Evolutionary conservation across 2,113 vertebrate species (phyloP), one percentile per base, ranked within the genome.

Genomic region (Neodontobutis hainanensis): DNA sequence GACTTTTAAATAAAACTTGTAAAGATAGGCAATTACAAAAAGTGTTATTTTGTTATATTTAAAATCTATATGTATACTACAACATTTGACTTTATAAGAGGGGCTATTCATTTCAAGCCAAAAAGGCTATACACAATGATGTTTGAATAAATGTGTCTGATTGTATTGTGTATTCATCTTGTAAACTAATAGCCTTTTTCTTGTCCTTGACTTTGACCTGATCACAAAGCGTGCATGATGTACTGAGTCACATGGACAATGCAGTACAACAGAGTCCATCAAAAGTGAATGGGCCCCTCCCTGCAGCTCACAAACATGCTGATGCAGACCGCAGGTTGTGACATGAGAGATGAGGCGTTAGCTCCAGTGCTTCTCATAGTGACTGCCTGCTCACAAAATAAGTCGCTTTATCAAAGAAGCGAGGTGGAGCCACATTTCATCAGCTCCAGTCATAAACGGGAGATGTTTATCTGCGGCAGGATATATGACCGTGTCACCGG

Each of bases 401-500:
- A 75, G 70, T 65, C 19, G 48, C 69, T 75, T 80, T 71, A 84
- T 79, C 75, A 65, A 53, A 67, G 63, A 27, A 46, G 14, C n/a
- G 63, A 72, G 68, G 32, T 32, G 43, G 61, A 51, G 65, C 57
- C 34, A 27, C 50, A 19, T 73, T 81, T 77, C 68, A 82, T 61
- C 73, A 61, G 63, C 68, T 40, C 32, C 11, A 50, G 73, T 75
- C 68, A 63, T 71, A 68, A 16, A 65, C 68, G 36, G 35, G 42
- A 75, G 75, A 81, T 83, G 79, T 80, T 80, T 82, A 86, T 87
- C 85, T 65, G 44, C 4, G 35, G 15, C 45, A 42, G 60, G 65
- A 84, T 82, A 5, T 70, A 87, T 72, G 80, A 46, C 11, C 12
- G 14, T 56, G 80, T 83, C 80, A 70, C 59, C 55, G 12, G 48